Evolutionary conservation across 2,797 vertebrate genomes (phyloP), one percentile per base, ranked within the genome.

Genomic region (Macropodus opercularis): DNA sequence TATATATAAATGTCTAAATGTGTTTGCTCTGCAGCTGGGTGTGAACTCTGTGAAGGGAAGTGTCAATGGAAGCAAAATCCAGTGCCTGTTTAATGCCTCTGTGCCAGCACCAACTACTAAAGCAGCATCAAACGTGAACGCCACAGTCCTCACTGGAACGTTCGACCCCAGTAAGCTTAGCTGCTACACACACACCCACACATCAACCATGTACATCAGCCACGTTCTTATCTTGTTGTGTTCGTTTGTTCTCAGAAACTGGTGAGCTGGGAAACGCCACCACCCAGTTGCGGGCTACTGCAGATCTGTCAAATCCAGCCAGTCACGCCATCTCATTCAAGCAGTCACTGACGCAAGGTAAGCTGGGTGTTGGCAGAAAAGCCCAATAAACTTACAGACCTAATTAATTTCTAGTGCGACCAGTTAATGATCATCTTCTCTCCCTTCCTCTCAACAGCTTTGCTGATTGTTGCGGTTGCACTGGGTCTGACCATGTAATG

Each of bases 251-350:
- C 3, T 26, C 59, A 88, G 85, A 2, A 32, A 0, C 27, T 3
- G 36, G 8, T 8, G 0, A 0, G 1, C 4, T 81, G 0, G 84
- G 77, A 49, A 0, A 0, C 0, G 22, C 77, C 0, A 0, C 0
- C 0, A 0, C 0, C 0, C 0, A 0, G 17, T 0, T 85, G 0
- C 5, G 0, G 7, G 76, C 31, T 8, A 0, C 0, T 5, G 0
- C 58, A 2, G 0, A 84, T 53, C 34, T 87, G 34, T 0, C 2
- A 2, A 4, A 65, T 11, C 3, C 24, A 26, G 8, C 34, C 6
- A 36, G 6, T 3, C 15, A 17, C 18, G 36, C n/a, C n/a, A 38
- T 18, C 17, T 4, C 2, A 1, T 18, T 17, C n/a, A n/a, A 38
- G 36, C 36, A 38, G 18, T 38, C 36, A 8, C 36, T 18, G 36